Evolutionary conservation across 2,888 invertebrate species (phyloP).

Genomic region (Uloborus plumipes): DNA sequence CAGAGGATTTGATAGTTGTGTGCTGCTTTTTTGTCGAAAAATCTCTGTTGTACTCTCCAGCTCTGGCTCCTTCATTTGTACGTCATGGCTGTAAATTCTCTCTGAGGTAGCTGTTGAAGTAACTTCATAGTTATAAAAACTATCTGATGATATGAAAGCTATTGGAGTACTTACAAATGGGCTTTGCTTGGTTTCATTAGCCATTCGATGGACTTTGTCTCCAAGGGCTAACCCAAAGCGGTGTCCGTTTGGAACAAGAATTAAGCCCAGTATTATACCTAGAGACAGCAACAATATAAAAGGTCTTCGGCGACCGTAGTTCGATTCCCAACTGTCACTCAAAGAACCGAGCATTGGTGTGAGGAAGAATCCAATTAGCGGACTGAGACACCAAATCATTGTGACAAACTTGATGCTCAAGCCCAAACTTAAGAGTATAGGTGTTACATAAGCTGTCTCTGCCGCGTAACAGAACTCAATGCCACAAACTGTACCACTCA

Average conservation of each 20-base stretch:
- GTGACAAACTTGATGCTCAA: conserved; percentile 95
- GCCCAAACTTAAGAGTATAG: conserved; percentile 90
- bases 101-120: too few species aligned
- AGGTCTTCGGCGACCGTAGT: conserved; percentile 87
- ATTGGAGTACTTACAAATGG: conserved; percentile 69
- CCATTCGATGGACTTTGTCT: conserved; percentile 73
- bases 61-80: too few species aligned
- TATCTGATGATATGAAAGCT: too few species aligned
- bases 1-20: too few species aligned
- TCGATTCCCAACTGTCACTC: conserved; percentile 88
- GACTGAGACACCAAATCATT: conserved; percentile 94
- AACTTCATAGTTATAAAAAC: too few species aligned
- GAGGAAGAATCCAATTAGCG: conserved; percentile 92
- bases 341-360: conserved; percentile 92
- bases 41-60: too few species aligned
- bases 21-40: too few species aligned
- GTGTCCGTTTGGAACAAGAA: conserved; percentile 93
- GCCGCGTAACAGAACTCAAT: conserved; percentile 98
- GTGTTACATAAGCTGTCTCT: conserved; percentile 96
- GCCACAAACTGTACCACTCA: conserved; percentile 96
- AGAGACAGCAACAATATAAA: conserved; percentile 90
- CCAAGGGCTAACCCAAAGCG: conserved; percentile 85
- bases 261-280: conserved; percentile 88
- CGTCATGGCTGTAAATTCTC: too few species aligned
- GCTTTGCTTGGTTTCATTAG: conserved; percentile 39